Conservation (phyloP, 2,888 invertebrate genomes). For the Lydus trimaculatus region DNA sequence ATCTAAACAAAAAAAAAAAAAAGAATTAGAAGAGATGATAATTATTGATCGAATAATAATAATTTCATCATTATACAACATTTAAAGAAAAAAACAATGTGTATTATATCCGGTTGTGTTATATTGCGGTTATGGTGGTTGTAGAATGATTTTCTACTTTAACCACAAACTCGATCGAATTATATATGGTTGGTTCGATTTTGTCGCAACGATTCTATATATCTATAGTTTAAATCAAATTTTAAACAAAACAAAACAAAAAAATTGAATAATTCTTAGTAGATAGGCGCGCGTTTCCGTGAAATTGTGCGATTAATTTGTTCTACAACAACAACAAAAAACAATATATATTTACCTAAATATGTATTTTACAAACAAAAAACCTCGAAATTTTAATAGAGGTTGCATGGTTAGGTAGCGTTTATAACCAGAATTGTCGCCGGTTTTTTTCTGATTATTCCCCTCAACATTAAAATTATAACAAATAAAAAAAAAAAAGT, state of each 20-base stretch:
- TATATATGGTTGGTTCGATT: slow-evolving; percentile 37
- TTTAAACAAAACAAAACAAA: background rate
- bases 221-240: slow-evolving; percentile 46
- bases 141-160: background rate
- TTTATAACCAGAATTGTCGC: slow-evolving; percentile 1
- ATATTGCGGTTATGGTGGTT: background rate
- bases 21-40: background rate
- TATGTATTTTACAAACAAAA: background rate
- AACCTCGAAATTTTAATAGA: background rate
- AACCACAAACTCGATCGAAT: background rate
- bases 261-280: slow-evolving; percentile 40
- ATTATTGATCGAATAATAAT: background rate
- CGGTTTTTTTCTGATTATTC: background rate
- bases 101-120: background rate
- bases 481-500: background rate
- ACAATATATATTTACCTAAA: background rate
- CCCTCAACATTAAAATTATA: no score
- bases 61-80: background rate
- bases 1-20: no score
- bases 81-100: background rate
- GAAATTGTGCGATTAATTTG: slow-evolving; percentile 55
- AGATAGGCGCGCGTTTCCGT: slow-evolving; percentile 56
- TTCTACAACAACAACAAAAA: slow-evolving; percentile 34
- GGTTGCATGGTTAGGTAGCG: slow-evolving; percentile 1
- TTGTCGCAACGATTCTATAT: slow-evolving; percentile 57